phyloP scores from a whole-genome alignment of 2,113 vertebrate genomes.

The Ceyx margarethae region DNA sequence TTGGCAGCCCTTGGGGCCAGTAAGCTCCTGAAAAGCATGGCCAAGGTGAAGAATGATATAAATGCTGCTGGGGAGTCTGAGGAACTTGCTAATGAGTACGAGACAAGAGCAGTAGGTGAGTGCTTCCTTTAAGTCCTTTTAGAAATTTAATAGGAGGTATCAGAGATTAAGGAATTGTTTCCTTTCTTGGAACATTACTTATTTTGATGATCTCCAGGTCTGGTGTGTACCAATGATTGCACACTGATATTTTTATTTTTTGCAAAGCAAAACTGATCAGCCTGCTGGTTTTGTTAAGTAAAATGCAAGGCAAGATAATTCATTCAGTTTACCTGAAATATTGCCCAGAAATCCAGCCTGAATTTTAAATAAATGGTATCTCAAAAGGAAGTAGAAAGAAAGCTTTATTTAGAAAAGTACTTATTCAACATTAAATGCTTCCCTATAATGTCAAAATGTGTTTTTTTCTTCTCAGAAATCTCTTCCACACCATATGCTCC shows the following conservation, averaged over 20 bases:
- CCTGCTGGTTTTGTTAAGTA: neutral
- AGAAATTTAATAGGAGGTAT: neutral
- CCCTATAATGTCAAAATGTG: neutral
- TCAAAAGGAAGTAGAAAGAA: neutral
- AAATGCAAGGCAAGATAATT: neutral
- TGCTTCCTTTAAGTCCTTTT: neutral
- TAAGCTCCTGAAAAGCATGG: slow-evolving; percentile 92
- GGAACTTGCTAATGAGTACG: slow-evolving; percentile 87
- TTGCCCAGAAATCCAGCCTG: neutral
- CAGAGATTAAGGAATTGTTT: neutral
- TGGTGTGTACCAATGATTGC: neutral
- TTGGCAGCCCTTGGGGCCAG: slow-evolving; percentile 90
- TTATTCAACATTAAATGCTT: neutral
- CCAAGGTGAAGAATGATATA: slow-evolving; percentile 84
- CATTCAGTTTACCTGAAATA: neutral
- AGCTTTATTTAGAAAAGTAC: neutral
- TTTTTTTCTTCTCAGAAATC: neutral
- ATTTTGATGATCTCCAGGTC: neutral
- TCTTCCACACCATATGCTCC: neutral
- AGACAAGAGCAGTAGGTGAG: slow-evolving; percentile 89
- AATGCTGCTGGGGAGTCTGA: slow-evolving; percentile 84
- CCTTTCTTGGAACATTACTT: neutral
- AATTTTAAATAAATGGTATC: neutral
- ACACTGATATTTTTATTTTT: neutral
- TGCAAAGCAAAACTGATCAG: neutral